phyloP scores from a whole-genome alignment of 2,797 vertebrate species.

The Rhinella marina region DNA sequence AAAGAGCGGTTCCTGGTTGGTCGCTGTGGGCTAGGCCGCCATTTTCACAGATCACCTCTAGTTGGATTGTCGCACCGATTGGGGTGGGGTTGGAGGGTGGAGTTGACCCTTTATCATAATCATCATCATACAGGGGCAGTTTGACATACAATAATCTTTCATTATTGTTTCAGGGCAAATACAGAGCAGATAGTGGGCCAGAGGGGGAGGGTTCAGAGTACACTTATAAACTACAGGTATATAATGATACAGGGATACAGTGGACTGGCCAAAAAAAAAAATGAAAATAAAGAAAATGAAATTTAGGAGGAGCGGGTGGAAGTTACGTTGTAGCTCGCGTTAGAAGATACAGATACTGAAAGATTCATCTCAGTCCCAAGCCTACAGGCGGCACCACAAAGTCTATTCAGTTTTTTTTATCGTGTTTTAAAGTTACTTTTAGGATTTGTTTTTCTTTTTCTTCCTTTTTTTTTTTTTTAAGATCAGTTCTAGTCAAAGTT shows the following conservation, averaged over 20 bases:
- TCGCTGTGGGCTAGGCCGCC: background rate
- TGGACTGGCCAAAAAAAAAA: conserved; percentile 23
- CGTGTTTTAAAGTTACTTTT: conserved; percentile 71
- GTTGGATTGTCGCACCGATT: conserved; percentile 32
- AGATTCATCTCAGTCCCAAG: conserved; percentile 78
- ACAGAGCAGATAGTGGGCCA: conserved; percentile 17
- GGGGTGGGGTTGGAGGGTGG: background rate
- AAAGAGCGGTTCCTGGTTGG: background rate
- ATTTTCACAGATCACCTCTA: background rate
- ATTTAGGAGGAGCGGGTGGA: conserved; percentile 28
- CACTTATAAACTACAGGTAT: conserved; percentile 56
- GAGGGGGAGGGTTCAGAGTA: background rate
- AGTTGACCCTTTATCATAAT: background rate
- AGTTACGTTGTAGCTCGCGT: conserved; percentile 81
- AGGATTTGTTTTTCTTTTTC: background rate
- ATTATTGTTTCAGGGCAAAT: conserved; percentile 23
- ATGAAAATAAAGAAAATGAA: conserved; percentile 31
- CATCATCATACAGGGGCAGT: conserved; percentile 22
- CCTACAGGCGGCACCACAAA: conserved; percentile 80
- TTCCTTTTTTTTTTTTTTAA: conserved; percentile 62
- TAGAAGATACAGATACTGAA: conserved; percentile 82
- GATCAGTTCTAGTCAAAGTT: conserved; percentile 79
- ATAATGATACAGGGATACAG: conserved; percentile 47
- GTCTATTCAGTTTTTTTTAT: conserved; percentile 41
- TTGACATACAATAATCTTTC: conserved; percentile 22